Base-by-base conservation (phyloP, 2,888 invertebrate genomes). In the Troides aeacus region DNA sequence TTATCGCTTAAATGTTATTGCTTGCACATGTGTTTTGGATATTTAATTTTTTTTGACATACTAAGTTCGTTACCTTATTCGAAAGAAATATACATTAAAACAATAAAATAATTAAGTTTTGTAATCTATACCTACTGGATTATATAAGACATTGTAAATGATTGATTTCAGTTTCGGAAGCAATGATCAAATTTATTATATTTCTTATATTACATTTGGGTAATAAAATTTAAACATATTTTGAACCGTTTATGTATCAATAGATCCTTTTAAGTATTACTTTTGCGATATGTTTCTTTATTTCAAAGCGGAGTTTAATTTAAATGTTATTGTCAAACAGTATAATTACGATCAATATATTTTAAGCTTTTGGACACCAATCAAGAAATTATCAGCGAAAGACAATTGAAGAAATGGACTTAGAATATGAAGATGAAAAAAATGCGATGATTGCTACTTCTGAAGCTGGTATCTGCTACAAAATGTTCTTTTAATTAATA, bases 341-440 rank as follows among this genome's bases (percentile, higher is more conserved):
- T 57, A 8, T 30, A 15, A 59, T 30, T 59, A 59, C 30, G 2
- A 24, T 12, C 10, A 59, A 59, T 59, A 59, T 2, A 50, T 64
- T 61, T 64, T 58, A 70, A 67, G 66, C 53, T 62, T 18, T 66
- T 7, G 42, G 70, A 18, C 36, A 59, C 17, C 64, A 64, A 39
- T 36, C 23, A 21, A 61, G 17, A 66, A 50, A 8, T 62, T 61
- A 64, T 66, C 70, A 39, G 84, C 84, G 1, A 82, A 81, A 71
- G 67, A 82, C 88, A 24, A 79, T 90, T 69, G 87, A 89, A 75
- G 85, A 87, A 17, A 77, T 91, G 73, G 79, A 79, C 59, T 61
- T 81, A 15, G 78, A 84, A 36, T 89, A 90, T 72, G 90, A 90
- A 78, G 89, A 91, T 69, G 92, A 92, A 66, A 88, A 85, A 77